Evolutionary conservation across 2,113 vertebrate species (phyloP), one percentile per base, ranked within the genome.

Genomic region (Urocolius indicus): DNA sequence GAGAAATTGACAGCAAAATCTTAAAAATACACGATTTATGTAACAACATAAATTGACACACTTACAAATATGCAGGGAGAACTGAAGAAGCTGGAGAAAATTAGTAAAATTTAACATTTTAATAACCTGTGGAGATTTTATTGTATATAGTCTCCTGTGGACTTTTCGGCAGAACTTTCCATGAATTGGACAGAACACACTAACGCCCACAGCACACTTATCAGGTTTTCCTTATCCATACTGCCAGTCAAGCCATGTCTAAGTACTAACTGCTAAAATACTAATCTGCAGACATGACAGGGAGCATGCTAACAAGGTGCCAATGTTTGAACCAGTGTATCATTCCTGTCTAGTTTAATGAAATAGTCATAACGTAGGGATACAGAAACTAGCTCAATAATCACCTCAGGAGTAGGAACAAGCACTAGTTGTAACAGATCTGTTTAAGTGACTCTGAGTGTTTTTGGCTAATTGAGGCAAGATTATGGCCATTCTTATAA

Each of bases 321-420:
- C 30, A 58, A 3, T 0, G 2, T 13, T 29, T n/a, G 26, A 22
- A n/a, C 16, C 49, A 59, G 5, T 18, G 27, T 9, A 76, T 8
- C 48, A 45, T 26, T 49, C 34, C 16, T 57, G 8, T 13, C 48
- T 22, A 26, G 24, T 49, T 65, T 57, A 69, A 84, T n/a, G 21
- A 48, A 68, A 81, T 0, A 4, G 5, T 10, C 49, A 12, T 17
- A 58, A 69, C 0, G 3, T 11, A 36, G 78, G 29, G 29, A 34
- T 43, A 32, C 5, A 72, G 71, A 84, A 78, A 63, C 5, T 13
- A 58, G 48, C 14, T 12, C 51, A 34, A 29, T 18, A 43, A 61
- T 9, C 57, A 36, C 0, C 0, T 17, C 22, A 38, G 24, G 89
- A 69, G 29, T 2, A 62, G 22, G 12, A 89, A 71, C 16, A 78